Evolutionary conservation across 1,140 invertebrate genomes (phyloP).

Genomic region (Dendroctonus valens): DNA sequence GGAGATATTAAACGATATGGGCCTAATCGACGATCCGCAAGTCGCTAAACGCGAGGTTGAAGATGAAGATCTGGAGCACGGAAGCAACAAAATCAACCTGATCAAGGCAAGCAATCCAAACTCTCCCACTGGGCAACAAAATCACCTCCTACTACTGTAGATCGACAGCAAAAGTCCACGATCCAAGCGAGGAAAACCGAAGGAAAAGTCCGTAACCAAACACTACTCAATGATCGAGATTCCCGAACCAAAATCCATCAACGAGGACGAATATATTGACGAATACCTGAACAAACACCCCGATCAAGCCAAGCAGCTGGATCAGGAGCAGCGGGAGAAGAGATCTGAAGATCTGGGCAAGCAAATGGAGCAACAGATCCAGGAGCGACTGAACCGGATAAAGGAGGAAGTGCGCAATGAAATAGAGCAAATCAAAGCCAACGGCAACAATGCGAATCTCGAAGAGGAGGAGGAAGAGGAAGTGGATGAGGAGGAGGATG

Average conservation of each 20-base stretch:
- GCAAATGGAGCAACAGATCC: constrained; percentile 42
- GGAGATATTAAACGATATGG: constrained; percentile 43
- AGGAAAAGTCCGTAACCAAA: constrained; percentile 1
- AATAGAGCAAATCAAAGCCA: constrained; percentile 37
- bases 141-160: constrained; percentile 9
- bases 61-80: constrained; percentile 44
- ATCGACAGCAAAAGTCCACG: constrained; percentile 3
- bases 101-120: constrained; percentile 9
- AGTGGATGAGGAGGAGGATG: constrained; percentile 14
- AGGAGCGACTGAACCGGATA: constrained; percentile 43
- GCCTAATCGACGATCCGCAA: constrained; percentile 36
- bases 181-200: constrained; percentile 6
- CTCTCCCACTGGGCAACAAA: background rate
- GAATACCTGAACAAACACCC: constrained; percentile 34
- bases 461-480: constrained; percentile 18
- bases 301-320: background rate
- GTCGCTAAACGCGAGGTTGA: constrained; percentile 32
- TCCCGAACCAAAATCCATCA: constrained; percentile 22
- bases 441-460: constrained; percentile 4
- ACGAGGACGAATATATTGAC: constrained; percentile 43
- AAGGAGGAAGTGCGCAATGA: constrained; percentile 48
- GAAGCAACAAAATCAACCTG: constrained; percentile 17
- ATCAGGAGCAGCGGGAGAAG: constrained; percentile 10
- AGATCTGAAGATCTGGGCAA: constrained; percentile 8
- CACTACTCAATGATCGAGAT: constrained; percentile 9